Evolutionary conservation across 1,140 invertebrate species (phyloP).

Genomic region (Microplitis demolitor): DNA sequence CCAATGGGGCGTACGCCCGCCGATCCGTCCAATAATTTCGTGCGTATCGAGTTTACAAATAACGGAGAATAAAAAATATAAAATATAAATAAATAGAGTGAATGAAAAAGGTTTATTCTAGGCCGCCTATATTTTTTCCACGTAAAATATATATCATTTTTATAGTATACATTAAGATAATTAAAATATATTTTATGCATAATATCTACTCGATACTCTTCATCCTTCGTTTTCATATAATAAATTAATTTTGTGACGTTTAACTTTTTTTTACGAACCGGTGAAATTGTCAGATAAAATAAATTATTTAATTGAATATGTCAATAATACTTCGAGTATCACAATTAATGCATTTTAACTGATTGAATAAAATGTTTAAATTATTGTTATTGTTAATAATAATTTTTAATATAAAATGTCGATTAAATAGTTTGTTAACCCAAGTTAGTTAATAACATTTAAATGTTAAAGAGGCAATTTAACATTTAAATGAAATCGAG

Average conservation of each 20-base stretch:
- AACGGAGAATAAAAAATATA: not conserved
- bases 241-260: not conserved
- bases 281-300: too few species aligned
- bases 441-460: not conserved
- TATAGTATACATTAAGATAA: too few species aligned
- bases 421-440: not conserved
- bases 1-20: conserved; percentile 6
- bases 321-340: too few species aligned
- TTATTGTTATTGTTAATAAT: too few species aligned
- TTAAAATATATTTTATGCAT: not conserved
- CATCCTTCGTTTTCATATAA: too few species aligned
- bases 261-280: not conserved
- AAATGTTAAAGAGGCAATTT: not conserved
- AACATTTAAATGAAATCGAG: conserved; percentile 9
- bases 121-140: too few species aligned
- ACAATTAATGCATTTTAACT: too few species aligned
- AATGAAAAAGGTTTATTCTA: too few species aligned
- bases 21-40: conserved; percentile 10
- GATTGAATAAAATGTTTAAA: too few species aligned
- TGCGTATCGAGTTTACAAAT: not conserved
- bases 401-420: too few species aligned
- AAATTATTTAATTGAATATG: too few species aligned
- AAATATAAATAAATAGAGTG: not conserved
- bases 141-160: too few species aligned
- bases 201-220: not conserved